Percentiles rank a stretch among this genome's conserved stretches.
Conservation (phyloP, 2,888 invertebrate genomes). For the Brachylomia viminalis region DNA sequence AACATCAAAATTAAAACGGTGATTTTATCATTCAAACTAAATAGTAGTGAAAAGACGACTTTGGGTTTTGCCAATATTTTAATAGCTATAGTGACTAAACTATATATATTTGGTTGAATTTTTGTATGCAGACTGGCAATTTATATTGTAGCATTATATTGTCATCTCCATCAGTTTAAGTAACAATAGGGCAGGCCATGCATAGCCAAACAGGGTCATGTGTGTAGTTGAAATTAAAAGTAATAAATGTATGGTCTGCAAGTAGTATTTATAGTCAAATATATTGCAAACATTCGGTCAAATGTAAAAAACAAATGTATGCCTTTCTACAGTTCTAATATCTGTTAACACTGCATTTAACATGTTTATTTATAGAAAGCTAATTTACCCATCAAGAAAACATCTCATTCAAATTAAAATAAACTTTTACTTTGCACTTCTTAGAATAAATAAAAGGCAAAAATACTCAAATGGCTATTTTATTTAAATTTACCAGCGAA, state of each 20-base stretch:
- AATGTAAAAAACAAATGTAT: background rate
- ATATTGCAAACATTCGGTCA: background rate
- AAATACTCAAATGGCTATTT: conserved; percentile 66
- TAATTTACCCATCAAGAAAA: conserved; percentile 24
- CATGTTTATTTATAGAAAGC: background rate
- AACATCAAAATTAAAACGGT: too few species aligned
- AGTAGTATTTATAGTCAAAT: background rate
- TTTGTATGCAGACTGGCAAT: too few species aligned
- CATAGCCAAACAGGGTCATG: conserved; percentile 13
- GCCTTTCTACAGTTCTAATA: too few species aligned
- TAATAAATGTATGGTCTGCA: background rate
- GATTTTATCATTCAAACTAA: too few species aligned
- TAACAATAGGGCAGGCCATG: background rate
- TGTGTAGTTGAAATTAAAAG: background rate
- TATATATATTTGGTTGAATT: too few species aligned
- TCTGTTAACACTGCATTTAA: background rate
- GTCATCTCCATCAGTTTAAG: too few species aligned
- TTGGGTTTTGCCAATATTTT: too few species aligned
- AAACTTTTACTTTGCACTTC: conserved; percentile 8
- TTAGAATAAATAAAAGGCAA: conserved; percentile 42
- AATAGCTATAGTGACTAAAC: too few species aligned
- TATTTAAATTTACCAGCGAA: conserved; percentile 74
- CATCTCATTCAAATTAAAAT: conserved; percentile 36
- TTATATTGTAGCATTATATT: too few species aligned
- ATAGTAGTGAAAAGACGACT: too few species aligned